Evolutionary conservation across 1,140 invertebrate species (phyloP), one percentile per base, ranked within the genome.

Genomic region (Campoletis sonorensis): DNA sequence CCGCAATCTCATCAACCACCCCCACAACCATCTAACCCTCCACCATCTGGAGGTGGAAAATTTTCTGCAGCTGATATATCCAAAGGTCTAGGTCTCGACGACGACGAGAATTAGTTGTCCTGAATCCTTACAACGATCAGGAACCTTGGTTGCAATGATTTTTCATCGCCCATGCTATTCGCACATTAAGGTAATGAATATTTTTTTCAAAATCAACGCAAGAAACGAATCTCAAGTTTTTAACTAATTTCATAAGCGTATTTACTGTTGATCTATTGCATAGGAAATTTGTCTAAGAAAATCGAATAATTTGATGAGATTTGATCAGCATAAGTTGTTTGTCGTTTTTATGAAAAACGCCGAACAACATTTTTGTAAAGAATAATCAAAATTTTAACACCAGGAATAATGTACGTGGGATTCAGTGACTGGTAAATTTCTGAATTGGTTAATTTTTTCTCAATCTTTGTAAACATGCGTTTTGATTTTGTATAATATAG

Each of bases 41-140:
- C 85, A 33, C 33, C 86, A 40, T 27, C 87, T 21, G 84, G 86
- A 0, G 88, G 88, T 26, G 79, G 83, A 5, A 91, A 89, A 84
- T 82, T 92, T 37, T 85, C 84, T 18, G 90, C 90, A 3, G 89
- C 88, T 26, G 91, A 92, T 83, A 92, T 92, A 78, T 91, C 91
- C 0, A 90, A 87, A 83, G 91, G 91, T 13, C 87, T 92, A 37
- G 91, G 91, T 27, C 84, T 92, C 45, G 85, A 85, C 18, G 87
- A 89, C 49, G 86, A 88, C 45, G 85, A 90, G 1, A 86, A 90
- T 82, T 89, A 87, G 84, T 33, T 23, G n/a, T 64, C 23, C 30
- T 11, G 67, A 61, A 70, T 27, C 37, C 13, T 45, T 21, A 18
- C 8, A 18, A 45, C 61, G 10, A 26, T 27, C 61, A 15, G 18